Base-by-base conservation (phyloP, 2,888 invertebrate species). In the Drosophila greeni region DNA sequence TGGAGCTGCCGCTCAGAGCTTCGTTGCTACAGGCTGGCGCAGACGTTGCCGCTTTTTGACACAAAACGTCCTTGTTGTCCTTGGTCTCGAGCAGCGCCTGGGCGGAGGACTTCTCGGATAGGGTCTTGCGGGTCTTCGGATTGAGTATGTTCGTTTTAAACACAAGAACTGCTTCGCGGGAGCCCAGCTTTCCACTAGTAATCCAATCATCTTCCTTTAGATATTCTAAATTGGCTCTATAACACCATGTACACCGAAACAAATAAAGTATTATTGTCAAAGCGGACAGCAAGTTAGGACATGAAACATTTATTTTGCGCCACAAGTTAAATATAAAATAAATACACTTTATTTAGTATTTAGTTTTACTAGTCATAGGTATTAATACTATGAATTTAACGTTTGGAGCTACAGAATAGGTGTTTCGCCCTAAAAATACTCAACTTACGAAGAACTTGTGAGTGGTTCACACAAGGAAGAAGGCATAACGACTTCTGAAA, bases 101-200 rank as follows among this genome's bases (percentile, higher is more conserved):
- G 16, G 29, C 47, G 8, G 53, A 16, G 40, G 57, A 33, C 31
- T 47, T 54, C 47, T 72, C 68, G 14, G 72, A 56, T 43, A 81
- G 31, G 12, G 58, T 52, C 37, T 78, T 80, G 42, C 85, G 76
- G 2, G 69, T 75, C 56, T 73, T 76, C 20, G 84, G 43, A 89
- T 91, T 65, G 87, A 91, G 75, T 89, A 91, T 89, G 88, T 88
- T 59, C 78, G 93, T 93, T 76, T 92, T 90, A 88, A 94, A 94
- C 48, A 93, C 90, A 55, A 94, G 89, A 48, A 93, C 91, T 5
- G 93, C 91, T 56, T 91, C 92, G 60, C 91, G 92, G 2, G 92
- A 91, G 20, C 94, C 94, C 72, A 92, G 77, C 29, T 89, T 90
- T 18, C 92, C 92, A 56, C 92, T 92, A 33, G 91, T 90, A 56